Percentiles rank a stretch among this genome's conserved stretches.
Conservation (phyloP, 2,888 invertebrate species). For the Drosophila limbata region DNA sequence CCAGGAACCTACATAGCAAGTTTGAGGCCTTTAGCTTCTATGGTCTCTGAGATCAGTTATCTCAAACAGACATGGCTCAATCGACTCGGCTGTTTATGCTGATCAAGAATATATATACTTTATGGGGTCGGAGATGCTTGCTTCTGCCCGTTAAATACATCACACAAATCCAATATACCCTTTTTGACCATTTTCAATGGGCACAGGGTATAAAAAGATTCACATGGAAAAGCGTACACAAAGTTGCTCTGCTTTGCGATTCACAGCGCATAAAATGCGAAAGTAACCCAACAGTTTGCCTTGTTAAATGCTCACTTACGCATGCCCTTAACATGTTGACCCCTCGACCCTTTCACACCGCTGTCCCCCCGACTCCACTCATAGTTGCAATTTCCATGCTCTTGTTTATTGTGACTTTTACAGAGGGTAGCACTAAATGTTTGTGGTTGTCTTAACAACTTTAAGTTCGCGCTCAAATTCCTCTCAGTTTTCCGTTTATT, state of each 20-base stretch:
- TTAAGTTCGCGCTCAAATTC: constrained; percentile 34
- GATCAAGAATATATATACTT: no score
- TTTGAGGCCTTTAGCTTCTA: no score
- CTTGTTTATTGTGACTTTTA: constrained; percentile 13
- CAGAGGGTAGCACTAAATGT: constrained; percentile 34
- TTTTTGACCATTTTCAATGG: no score
- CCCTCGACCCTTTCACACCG: background rate
- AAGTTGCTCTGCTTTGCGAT: constrained; percentile 6
- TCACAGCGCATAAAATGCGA: constrained; percentile 28
- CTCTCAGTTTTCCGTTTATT: background rate
- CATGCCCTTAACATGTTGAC: constrained; percentile 34
- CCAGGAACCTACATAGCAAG: no score
- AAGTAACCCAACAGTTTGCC: constrained; percentile 44
- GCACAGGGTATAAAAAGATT: no score
- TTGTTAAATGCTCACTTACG: constrained; percentile 61
- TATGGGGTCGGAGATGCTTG: no score
- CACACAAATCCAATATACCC: no score
- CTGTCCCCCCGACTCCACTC: background rate
- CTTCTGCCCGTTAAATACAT: no score
- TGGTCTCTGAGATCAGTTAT: no score
- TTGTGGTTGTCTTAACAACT: constrained; percentile 50
- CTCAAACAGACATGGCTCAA: no score
- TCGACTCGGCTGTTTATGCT: no score
- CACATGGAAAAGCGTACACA: constrained; percentile 17
- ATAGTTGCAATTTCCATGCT: constrained; percentile 1